phyloP scores from a whole-genome alignment of 1,140 invertebrate species.

The Penaeus vannamei region DNA sequence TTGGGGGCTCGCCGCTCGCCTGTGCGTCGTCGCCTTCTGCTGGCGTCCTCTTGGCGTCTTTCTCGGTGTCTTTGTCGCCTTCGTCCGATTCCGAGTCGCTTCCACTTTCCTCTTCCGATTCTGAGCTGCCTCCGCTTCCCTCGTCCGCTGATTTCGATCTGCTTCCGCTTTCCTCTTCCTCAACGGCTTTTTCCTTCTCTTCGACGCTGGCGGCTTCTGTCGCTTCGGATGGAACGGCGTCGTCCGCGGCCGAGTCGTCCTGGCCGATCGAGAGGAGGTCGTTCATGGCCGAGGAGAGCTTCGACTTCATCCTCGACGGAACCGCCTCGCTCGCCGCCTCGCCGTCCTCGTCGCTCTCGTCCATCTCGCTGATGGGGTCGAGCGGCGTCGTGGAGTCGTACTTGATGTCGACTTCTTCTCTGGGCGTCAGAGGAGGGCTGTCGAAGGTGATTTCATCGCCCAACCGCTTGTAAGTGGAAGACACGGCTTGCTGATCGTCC shows the following conservation, averaged over 20 bases:
- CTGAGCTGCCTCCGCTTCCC: not conserved
- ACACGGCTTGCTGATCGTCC: not conserved
- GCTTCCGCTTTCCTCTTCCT: not conserved
- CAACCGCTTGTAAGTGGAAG: constrained; percentile 19
- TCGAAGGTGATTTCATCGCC: constrained; percentile 14
- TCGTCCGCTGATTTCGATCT: not conserved
- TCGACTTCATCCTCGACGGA: constrained; percentile 17
- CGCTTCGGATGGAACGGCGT: not conserved
- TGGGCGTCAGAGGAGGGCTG: not conserved
- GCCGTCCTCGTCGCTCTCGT: constrained; percentile 38
- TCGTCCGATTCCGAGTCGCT: not conserved
- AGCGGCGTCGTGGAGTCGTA: constrained; percentile 13
- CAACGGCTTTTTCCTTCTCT: not conserved
- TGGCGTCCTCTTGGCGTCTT: not conserved
- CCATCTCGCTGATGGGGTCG: constrained; percentile 39
- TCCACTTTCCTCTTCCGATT: not conserved
- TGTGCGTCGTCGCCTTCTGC: not conserved
- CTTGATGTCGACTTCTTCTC: not conserved
- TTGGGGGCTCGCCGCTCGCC: not conserved
- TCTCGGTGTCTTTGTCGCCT: not conserved
- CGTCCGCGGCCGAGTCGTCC: not conserved
- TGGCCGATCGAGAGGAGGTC: constrained; percentile 26
- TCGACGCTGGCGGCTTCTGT: not conserved
- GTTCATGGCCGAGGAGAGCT: constrained; percentile 35
- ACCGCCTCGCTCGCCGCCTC: not conserved